Evolutionary conservation across 1,140 invertebrate species (phyloP), one percentile per base, ranked within the genome.

Genomic region (Tetragonula clypearis): DNA sequence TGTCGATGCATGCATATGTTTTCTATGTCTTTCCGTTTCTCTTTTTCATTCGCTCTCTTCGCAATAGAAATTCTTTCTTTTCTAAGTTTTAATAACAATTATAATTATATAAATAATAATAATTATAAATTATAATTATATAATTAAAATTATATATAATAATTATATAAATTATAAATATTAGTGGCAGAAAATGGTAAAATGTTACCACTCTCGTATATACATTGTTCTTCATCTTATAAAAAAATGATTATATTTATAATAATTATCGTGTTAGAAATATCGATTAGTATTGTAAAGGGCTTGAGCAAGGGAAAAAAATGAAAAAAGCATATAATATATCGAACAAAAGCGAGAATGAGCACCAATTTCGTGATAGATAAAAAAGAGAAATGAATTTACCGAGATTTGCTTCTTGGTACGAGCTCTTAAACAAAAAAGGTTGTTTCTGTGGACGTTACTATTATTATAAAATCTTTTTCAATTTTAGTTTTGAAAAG

Each of bases 61-160:
- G 88, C 91, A 86, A 90, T 89, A 92, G 88, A 88, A 90, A 35
- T 87, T 87, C 85, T 88, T 87, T 21, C 41, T 86, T 86, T 88
- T 89, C 75, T 83, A 35, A 35, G 35, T 35, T 35, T 35, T 35
- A 35, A 35, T 88, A 92, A 91, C 89, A 91, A 90, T 92, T 91
- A 93, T 92, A 93, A 91, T n/a, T n/a, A n/a, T n/a, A n/a, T n/a
- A n/a, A n/a, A n/a, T n/a, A n/a, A n/a, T 91, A 93, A 92, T 92
- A 93, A 87, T 93, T 89, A 93, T 93, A 41, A 41, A 41, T 41
- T 41, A 41, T 41, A 41, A 41, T n/a, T n/a, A n/a, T n/a, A n/a
- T n/a, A n/a, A n/a, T n/a, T n/a, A n/a, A n/a, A n/a, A n/a, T n/a
- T n/a, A n/a, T n/a, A n/a, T n/a, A n/a, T 91, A 93, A 92, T 92